These are phyloP conservation scores for Carterocephalus palaemon DNA, from an alignment of 2,888 invertebrate genomes.

Conservation along the genomic window DNA sequence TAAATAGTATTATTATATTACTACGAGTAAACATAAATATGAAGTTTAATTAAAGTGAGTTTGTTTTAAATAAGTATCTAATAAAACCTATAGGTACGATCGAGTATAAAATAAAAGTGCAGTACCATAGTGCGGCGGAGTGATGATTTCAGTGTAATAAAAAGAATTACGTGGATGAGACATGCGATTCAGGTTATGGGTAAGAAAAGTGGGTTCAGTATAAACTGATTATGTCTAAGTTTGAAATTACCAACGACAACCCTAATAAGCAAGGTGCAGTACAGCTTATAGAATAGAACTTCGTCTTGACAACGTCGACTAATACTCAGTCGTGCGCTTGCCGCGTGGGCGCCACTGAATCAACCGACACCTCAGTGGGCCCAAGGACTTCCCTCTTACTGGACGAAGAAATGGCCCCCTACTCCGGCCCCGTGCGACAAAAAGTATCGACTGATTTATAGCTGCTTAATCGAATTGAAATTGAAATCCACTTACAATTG, in stretches of 20 bases:
- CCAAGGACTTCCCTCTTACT: conserved; percentile 74
- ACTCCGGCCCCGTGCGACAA: conserved; percentile 13
- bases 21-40: too few species aligned
- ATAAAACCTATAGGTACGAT: too few species aligned
- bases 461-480: conserved; percentile 17
- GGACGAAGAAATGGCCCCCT: conserved; percentile 43
- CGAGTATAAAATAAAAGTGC: too few species aligned
- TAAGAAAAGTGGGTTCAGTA: too few species aligned
- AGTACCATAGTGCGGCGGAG: too few species aligned
- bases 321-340: conserved; percentile 3
- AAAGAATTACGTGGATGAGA: too few species aligned
- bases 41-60: too few species aligned
- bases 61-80: too few species aligned
- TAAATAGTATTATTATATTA: too few species aligned
- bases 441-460: conserved; percentile 22
- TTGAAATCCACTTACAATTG: conserved; percentile 15
- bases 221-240: neutral
- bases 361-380: conserved; percentile 52
- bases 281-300: conserved; percentile 23
- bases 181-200: too few species aligned
- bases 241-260: neutral
- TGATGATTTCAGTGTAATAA: too few species aligned
- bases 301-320: conserved; percentile 1
- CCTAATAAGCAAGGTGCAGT: conserved; percentile 13
- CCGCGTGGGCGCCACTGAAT: conserved; percentile 68